Conservation (phyloP, 2,797 vertebrate species). For the Paramormyrops hopkinsi region DNA sequence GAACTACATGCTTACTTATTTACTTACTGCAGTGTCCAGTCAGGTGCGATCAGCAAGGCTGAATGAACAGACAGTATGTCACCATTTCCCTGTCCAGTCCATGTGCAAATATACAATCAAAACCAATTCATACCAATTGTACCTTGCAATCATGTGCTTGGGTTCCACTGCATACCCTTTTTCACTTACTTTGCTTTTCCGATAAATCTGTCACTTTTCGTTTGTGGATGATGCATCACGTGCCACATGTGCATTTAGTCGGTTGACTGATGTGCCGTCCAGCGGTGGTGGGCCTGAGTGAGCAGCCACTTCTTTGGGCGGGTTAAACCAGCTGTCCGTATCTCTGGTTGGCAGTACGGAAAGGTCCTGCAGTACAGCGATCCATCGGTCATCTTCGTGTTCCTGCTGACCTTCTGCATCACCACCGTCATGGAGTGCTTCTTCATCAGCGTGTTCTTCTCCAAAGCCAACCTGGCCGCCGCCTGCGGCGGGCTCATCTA, state of each 20-base stretch:
- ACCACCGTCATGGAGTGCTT: conserved; percentile 90
- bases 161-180: background rate
- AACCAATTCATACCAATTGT: background rate
- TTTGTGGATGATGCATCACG: background rate
- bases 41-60: background rate
- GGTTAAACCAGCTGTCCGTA: conserved; percentile 13
- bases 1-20: background rate
- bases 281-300: background rate
- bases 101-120: conserved; percentile 7
- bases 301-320: background rate
- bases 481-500: conserved; percentile 95
- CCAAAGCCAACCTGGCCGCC: conserved; percentile 89
- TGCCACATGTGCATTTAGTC: background rate
- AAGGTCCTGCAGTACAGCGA: conserved; percentile 91
- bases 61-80: background rate
- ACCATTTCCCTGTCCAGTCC: background rate
- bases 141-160: background rate
- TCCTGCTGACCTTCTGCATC: conserved; percentile 81
- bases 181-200: background rate
- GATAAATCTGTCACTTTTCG: background rate
- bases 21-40: background rate
- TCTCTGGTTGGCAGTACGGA: conserved; percentile 66
- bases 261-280: background rate
- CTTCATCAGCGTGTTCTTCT: conserved; percentile 94
- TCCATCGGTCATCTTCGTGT: conserved; percentile 87